Evolutionary conservation across 64 coral and sea anemone species (phyloP), one percentile per base, ranked within the genome.

Genomic region (Exaiptasia diaphana): DNA sequence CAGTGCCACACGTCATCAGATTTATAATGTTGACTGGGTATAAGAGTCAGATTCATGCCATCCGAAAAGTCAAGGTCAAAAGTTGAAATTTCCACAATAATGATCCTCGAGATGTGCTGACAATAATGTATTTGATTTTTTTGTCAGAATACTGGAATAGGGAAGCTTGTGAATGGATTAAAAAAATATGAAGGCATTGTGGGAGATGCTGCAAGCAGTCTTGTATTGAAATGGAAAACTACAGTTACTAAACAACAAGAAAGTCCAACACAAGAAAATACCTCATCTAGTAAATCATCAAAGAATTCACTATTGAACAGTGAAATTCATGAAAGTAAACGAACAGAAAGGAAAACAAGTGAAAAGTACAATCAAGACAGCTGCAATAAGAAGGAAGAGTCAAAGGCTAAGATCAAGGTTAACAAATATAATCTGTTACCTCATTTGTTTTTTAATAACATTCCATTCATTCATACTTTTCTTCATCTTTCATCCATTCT

Each of bases 201-300:
- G 69, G 80, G 63, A 5, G 79, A 92, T 17, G 55, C 86, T 17
- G 85, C 95, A 32, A 82, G 35, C 22, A 50, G 28, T 60, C 48
- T 99, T 22, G 90, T 99, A 20, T 83, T 70, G 50, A 91, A 93
- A 71, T 99, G 95, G 95, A 99, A 92, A 50, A 79, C 87, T 11
- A 26, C 89, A 35, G 80, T 91, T 3, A 89, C 44, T 49, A 71
- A 80, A 43, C 64, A 89, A 1, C 14, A 37, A 25, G 20, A n/a
- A n/a, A n/a, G n/a, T n/a, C n/a, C n/a, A n/a, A 14, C 32, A 11
- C 18, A 5, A 33, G 41, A 65, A 36, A 76, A 39, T n/a, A 28
- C 20, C 26, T 64, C 64, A 67, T 20, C 12, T 39, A 49, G 2
- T 80, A 76, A 45, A 73, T 26, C 49, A 67, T 64, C 21, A 15